Percentiles rank a stretch among this genome's conserved stretches.
Evolutionary conservation across 2,797 vertebrate species (phyloP).

Genomic region (Amphiprion clarkii): DNA sequence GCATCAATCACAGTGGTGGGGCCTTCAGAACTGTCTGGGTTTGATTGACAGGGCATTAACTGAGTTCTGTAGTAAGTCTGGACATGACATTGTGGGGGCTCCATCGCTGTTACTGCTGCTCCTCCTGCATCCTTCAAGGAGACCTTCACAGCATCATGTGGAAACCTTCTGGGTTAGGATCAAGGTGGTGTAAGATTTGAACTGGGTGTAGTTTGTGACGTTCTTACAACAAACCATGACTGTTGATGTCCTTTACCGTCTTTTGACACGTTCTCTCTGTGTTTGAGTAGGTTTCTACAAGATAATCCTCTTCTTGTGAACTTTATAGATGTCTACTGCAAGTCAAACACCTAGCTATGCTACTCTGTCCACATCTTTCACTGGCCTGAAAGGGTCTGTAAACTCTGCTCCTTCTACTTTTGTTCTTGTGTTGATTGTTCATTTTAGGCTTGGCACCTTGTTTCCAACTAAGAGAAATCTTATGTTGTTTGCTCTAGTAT

Average conservation of each 20-base stretch:
- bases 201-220: background rate
- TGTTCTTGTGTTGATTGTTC: background rate
- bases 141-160: slow-evolving; percentile 34
- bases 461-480: too few relatives aligned
- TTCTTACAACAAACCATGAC: background rate
- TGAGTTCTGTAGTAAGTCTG: slow-evolving; percentile 76
- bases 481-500: too few relatives aligned
- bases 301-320: background rate
- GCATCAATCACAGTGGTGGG: slow-evolving; percentile 86
- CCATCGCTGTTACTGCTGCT: slow-evolving; percentile 57
- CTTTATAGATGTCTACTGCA: too few relatives aligned
- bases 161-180: slow-evolving; percentile 25
- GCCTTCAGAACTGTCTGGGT: slow-evolving; percentile 75
- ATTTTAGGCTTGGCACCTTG: background rate
- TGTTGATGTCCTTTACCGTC: background rate
- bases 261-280: background rate
- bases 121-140: slow-evolving; percentile 70
- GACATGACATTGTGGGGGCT: slow-evolving; percentile 81
- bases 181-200: slow-evolving; percentile 10
- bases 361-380: too few relatives aligned
- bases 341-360: too few relatives aligned
- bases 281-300: background rate
- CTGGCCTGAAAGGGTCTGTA: background rate
- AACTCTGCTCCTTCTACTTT: background rate
- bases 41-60: slow-evolving; percentile 87